Evolutionary conservation across 2,113 vertebrate genomes (phyloP), one percentile per base, ranked within the genome.

Genomic region (Cryptomyrus ogoouensis): DNA sequence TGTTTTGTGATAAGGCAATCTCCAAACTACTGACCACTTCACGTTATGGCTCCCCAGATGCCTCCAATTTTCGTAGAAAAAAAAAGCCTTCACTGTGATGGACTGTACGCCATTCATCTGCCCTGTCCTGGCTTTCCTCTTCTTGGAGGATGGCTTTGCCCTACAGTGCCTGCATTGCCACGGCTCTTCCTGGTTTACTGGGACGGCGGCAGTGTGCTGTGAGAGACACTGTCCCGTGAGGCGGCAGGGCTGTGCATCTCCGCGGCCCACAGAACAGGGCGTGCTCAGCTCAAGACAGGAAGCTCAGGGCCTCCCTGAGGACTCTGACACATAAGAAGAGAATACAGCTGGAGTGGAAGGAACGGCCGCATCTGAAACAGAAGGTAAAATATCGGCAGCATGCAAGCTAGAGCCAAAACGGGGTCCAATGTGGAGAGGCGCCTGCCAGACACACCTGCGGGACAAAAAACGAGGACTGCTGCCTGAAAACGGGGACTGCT

Each of bases 321-420:
- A 97, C 97, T 94, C 95, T 92, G 95, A 97, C 96, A 96, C 96
- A 96, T 95, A 97, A 96, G 93, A 95, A 95, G 96, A 42, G 97
- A 97, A 97, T 96, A 97, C 96, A 96, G 94, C 93, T 96, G 96
- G 97, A 96, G 97, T 96, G 96, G 95, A 94, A 96, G 97, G 97
- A 96, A 93, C 97, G 98, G 97, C 97, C 98, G 97, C 96, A 97
- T 96, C 95, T 95, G 98, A 97, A 95, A 49, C 93, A 97, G 97
- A 96, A 96, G 95, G 95, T 97, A 97, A 97, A 97, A 97, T 95
- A 94, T 94, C 91, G 88, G 93, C 93, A 94, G 92, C 90, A 93
- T 88, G 91, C 94, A 94, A 94, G 94, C 95, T 94, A 94, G 83
- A 94, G 91, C 89, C 88, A 17, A 80, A 70, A 70, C 2, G 2